phyloP scores from a whole-genome alignment of 2,113 vertebrate genomes.

The Sturnus vulgaris region DNA sequence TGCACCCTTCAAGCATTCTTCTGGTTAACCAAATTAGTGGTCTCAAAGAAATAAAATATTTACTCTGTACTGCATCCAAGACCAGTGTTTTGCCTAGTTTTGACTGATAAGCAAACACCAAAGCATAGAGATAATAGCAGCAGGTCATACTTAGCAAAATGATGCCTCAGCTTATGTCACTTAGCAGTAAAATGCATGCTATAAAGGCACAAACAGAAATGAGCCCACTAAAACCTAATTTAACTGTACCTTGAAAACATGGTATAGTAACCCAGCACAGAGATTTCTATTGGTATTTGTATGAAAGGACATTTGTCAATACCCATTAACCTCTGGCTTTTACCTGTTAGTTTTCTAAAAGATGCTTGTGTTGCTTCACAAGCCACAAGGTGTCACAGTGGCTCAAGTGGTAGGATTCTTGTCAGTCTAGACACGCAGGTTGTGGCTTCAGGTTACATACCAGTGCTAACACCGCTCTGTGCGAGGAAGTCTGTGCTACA shows the following conservation, averaged over 20 bases:
- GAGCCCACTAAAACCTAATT: neutral
- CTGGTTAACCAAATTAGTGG: neutral
- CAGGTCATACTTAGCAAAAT: neutral
- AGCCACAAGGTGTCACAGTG: slow-evolving; percentile 47
- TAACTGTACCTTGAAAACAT: neutral
- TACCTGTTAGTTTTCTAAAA: neutral
- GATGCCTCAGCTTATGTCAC: neutral
- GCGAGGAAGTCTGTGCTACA: neutral
- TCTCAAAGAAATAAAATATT: slow-evolving; percentile 9
- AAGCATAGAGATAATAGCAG: neutral
- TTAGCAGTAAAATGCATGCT: neutral
- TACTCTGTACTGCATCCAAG: neutral
- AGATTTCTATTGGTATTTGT: neutral
- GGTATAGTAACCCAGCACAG: neutral
- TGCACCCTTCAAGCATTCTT: neutral
- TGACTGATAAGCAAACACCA: neutral
- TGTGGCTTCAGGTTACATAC: neutral
- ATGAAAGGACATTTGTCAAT: neutral
- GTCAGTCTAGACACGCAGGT: slow-evolving; percentile 29
- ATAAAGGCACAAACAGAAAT: neutral
- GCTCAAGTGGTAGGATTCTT: slow-evolving; percentile 27
- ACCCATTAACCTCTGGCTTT: neutral
- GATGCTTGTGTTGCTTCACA: neutral
- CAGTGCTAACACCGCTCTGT: neutral
- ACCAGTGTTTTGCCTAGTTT: neutral